Evolutionary conservation across 2,797 vertebrate species (phyloP).

Genomic region (Dendrocincla fuliginosa): DNA sequence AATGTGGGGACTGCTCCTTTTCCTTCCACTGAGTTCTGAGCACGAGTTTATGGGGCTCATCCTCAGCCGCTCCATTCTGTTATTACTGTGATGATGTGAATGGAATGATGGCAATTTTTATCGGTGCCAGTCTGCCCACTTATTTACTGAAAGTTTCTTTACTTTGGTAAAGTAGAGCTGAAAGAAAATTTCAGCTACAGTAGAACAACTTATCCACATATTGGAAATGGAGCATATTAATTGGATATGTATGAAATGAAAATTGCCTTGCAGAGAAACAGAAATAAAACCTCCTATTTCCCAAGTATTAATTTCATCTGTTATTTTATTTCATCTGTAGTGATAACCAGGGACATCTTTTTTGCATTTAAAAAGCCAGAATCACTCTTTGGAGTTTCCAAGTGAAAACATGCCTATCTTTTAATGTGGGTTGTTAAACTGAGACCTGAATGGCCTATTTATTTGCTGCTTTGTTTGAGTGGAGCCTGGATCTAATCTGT

Average conservation of each 20-base stretch:
- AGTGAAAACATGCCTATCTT: conserved; percentile 44
- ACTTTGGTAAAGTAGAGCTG: not conserved
- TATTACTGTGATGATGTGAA: not conserved
- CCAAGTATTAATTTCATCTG: conserved; percentile 16
- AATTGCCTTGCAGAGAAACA: conserved; percentile 42
- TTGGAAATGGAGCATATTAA: conserved; percentile 52
- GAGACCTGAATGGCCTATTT: conserved; percentile 51
- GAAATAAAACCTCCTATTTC: conserved; percentile 35
- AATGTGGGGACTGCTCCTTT: not conserved
- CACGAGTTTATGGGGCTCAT: not conserved
- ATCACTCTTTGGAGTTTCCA: conserved; percentile 20
- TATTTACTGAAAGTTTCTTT: not conserved
- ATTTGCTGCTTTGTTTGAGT: conserved; percentile 56
- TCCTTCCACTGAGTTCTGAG: not conserved
- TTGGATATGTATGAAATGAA: conserved; percentile 27
- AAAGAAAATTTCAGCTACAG: conserved; percentile 12
- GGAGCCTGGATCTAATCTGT: conserved; percentile 56
- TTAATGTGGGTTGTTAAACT: conserved; percentile 40
- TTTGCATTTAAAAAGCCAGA: conserved; percentile 28
- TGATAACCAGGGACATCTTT: not conserved
- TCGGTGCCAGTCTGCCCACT: not conserved
- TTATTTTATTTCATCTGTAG: conserved; percentile 15
- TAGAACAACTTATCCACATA: not conserved
- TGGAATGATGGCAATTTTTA: not conserved
- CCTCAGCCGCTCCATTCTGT: not conserved